phyloP scores from a whole-genome alignment of 2,797 vertebrate species.

The Phrynocephalus forsythii region DNA sequence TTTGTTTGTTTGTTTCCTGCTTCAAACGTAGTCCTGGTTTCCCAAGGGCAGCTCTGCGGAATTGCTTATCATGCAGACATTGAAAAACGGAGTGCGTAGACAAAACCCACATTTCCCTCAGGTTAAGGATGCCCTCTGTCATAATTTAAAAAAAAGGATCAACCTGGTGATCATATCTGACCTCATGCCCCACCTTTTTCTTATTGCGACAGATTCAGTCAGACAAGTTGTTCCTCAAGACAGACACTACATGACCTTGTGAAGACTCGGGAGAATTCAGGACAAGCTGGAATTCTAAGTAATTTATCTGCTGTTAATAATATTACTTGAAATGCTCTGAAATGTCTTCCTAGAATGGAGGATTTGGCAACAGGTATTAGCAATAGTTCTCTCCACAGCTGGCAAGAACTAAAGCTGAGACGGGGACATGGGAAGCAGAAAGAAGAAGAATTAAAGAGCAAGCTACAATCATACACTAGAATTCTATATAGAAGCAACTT shows the following conservation, averaged over 20 bases:
- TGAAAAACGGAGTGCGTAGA: constrained; percentile 45
- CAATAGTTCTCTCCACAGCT: constrained; percentile 53
- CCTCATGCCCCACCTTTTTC: constrained; percentile 47
- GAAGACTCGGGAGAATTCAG: constrained; percentile 54
- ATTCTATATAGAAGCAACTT: neutral
- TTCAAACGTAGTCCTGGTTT: constrained; percentile 53
- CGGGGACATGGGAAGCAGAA: neutral
- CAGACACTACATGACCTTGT: constrained; percentile 61
- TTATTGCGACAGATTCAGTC: constrained; percentile 61
- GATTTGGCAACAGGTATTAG: constrained; percentile 38
- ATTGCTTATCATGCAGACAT: constrained; percentile 61
- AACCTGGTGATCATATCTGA: constrained; percentile 41
- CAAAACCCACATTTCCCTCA: constrained; percentile 33
- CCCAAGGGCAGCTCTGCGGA: constrained; percentile 61
- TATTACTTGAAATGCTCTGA: constrained; percentile 55
- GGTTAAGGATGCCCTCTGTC: constrained; percentile 34
- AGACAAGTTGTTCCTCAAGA: constrained; percentile 53
- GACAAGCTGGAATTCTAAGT: constrained; percentile 69
- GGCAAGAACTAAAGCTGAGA: constrained; percentile 44
- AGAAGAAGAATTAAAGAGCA: constrained; percentile 8
- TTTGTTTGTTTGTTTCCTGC: neutral
- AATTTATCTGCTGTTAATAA: constrained; percentile 71
- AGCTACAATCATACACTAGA: neutral
- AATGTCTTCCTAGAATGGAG: constrained; percentile 59
- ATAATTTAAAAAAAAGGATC: constrained; percentile 32